Base-by-base conservation (phyloP, 2,113 vertebrate species). In the Syrmaticus mikado region DNA sequence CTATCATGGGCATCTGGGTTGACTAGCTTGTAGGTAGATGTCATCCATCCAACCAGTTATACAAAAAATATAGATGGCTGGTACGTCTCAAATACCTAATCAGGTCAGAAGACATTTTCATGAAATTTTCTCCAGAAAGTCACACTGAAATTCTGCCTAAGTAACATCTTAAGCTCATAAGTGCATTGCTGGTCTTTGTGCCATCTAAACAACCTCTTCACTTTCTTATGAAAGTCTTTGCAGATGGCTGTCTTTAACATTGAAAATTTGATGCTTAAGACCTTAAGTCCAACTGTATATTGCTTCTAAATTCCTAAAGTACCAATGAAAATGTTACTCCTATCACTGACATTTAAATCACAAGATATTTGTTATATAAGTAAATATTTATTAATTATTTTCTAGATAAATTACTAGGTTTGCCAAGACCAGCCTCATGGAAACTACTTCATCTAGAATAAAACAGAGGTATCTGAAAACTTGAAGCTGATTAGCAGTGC, bases 291-390 rank as follows among this genome's bases (percentile, higher is more conserved):
- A 65, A 25, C 38, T 82, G 24, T 58, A 40, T 85, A 82, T 79
- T 87, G 52, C 46, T 96, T 80, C 70, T 83, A 62, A 75, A 80
- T 76, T 83, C 28, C 13, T 45, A 64, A 40, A 8, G 58, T 77
- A 43, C 5, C 72, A 46, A 6, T 53, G 38, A 84, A 88, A 62
- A 72, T 20, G 2, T 61, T 52, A 61, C 5, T 64, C 2, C 22
- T 64, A 45, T 2, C 52, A 53, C 5, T 68, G 78, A 57, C 17
- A 11, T 68, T 66, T 70, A 18, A 48, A 40, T 66, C 27, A 53
- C 27, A 15, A 53, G 8, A 53, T 53, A 53, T 30, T 53, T 53
- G 27, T 53, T 10, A 53, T 17, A 53, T 53, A 28, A 28, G 17
- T 53, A 53, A 16, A 16, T 53, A 28, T 16, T 53, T 53, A 14